Base-by-base conservation (phyloP, 2,797 vertebrate genomes). In the Salarias fasciatus region DNA sequence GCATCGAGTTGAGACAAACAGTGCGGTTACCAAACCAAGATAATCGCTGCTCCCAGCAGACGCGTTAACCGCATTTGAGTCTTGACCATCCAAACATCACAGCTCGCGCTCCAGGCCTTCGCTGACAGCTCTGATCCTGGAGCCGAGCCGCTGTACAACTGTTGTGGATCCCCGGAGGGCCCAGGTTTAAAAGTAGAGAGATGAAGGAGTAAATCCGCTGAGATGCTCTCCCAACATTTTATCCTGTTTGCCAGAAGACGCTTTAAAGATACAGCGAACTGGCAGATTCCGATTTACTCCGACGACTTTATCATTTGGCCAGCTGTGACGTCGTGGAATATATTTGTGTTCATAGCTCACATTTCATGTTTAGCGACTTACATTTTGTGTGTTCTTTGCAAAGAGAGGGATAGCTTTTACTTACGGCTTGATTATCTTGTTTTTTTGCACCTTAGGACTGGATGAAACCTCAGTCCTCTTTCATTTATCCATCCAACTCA, bases 1-100 rank as follows among this genome's bases (percentile, higher is more conserved):
- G 29, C 65, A 68, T 67, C 59, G 66, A 56, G 63, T 51, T 40
- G 50, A 66, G 77, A 43, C 69, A 47, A 45, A 54, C 31, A 42
- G 41, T 42, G 30, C 49, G 49, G 37, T 75, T 51, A 57, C 46
- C 38, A 63, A 75, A 55, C 36, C 1, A 36, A 57, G 48, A 56
- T 53, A 52, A 68, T 69, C 48, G 46, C 5, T 1, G 4, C 52
- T 61, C 52, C 51, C 52, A 2, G 6, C 41, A 69, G 61, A 53
- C 72, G 18, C 1, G 0, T 36, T n/a, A n/a, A 42, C 3, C 36
- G 50, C 48, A 29, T 53, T 53, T 66, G 24, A 42, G 48, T 76
- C 14, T 37, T 41, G 11, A 52, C 38, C 48, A 53, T 55, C 69
- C 52, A 60, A 46, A 65, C 53, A 55, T 24, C 15, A 6, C 33